Conservation (phyloP, 1,140 invertebrate genomes). For the Drosophila leontia region DNA sequence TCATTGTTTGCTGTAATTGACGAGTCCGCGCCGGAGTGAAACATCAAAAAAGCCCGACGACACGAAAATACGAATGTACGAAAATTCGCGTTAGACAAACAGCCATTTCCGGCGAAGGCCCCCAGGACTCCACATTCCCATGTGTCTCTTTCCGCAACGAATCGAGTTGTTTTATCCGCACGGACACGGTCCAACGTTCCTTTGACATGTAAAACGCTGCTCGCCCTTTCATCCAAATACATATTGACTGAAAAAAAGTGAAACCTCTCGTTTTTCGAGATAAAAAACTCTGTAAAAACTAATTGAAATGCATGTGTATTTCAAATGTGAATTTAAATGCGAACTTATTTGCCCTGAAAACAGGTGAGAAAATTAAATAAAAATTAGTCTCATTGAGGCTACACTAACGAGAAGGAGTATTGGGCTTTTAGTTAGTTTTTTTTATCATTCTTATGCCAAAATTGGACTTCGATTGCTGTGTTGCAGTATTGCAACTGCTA, state of each 20-base stretch:
- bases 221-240: slow-evolving; percentile 25
- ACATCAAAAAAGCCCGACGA: slow-evolving; percentile 44
- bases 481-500: neutral
- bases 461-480: too few species aligned
- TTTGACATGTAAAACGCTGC: slow-evolving; percentile 75
- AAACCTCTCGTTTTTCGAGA: neutral
- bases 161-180: slow-evolving; percentile 47
- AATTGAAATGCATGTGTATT: slow-evolving; percentile 69
- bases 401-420: neutral
- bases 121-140: slow-evolving; percentile 2
- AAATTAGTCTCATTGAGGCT: slow-evolving; percentile 21
- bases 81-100: slow-evolving; percentile 49
- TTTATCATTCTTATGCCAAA: neutral
- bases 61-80: slow-evolving; percentile 18
- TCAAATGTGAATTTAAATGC: slow-evolving; percentile 68
- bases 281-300: slow-evolving; percentile 34
- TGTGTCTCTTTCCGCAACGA: slow-evolving; percentile 8
- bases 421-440: neutral
- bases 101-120: slow-evolving; percentile 17
- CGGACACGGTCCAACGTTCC: slow-evolving; percentile 44
- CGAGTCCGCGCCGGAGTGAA: slow-evolving; percentile 35
- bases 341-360: slow-evolving; percentile 61
- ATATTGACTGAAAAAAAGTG: slow-evolving; percentile 32
- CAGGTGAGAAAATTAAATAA: slow-evolving; percentile 65
- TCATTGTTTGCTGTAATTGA: slow-evolving; percentile 65